Base-by-base conservation (phyloP, 1,140 invertebrate genomes). In the Gonatopus flavifemur region DNA sequence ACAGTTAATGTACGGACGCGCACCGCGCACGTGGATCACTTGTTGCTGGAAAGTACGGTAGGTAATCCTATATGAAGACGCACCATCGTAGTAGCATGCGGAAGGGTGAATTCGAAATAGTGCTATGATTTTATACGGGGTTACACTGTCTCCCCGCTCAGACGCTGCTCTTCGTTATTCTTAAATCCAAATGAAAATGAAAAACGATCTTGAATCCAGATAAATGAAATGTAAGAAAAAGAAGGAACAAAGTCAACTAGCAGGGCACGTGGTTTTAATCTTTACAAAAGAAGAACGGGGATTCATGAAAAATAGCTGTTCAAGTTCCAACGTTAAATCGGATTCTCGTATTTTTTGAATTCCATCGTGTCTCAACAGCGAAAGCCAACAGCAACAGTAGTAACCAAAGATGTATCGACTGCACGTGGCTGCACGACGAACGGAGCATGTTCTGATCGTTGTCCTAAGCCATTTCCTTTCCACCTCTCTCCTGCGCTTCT, bases 391-490 rank as follows among this genome's bases (percentile, higher is more conserved):
- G 41, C 21, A 42, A 33, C 50, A 42, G 44, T 38, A n/a, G n/a
- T n/a, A 33, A 25, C 24, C 62, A 59, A 66, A 62, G 58, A 70
- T 59, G 66, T 73, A 73, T 77, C 65, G 74, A 64, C 59, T 69
- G 69, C 74, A 72, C 69, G 62, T 77, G 74, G 64, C 53, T 57
- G 50, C 37, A 22, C 52, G 52, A 54, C 19, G 18, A 40, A n/a
- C n/a, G n/a, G 45, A 47, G 54, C 57, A 57, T 64, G 55, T 66
- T 61, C 51, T 59, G 60, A 64, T 73, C 67, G 55, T 57, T 47
- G 45, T 69, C 62, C n/a, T 67, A 59, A 58, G 44, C 64, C 57
- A 53, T 67, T 69, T 70, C 67, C 69, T 64, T 52, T 64, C 53
- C 40, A 10, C 30, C 48, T 30, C 38, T 57, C 55, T 57, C n/a